Evolutionary conservation across 2,888 invertebrate species (phyloP), one percentile per base, ranked within the genome.

Genomic region (Saturnia japonica): DNA sequence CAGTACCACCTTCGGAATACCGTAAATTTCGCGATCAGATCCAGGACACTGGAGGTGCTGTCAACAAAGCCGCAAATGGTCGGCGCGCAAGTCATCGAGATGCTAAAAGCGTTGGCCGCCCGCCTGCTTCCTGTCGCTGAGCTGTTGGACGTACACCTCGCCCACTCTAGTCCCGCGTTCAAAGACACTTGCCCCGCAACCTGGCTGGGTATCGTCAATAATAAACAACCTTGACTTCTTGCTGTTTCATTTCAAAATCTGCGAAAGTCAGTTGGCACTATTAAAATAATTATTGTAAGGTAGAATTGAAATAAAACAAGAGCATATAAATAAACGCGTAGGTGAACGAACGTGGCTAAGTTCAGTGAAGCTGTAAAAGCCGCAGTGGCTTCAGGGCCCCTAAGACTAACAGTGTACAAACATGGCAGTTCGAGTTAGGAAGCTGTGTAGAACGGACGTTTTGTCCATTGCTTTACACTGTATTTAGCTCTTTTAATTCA

Each of bases 121-220:
- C 77, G 82, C 4, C 74, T 93, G 71, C 82, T 93, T 72, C 92
- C 92, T 0, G 79, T 88, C 0, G 85, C 91, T 0, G 92, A 93
- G 22, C 81, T 93, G 6, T 75, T 93, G 71, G 93, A 93, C 72
- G 75, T 91, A 11, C 93, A 93, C 75, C 78, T 93, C 68, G 86
- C 90, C 0, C 89, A 93, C 78, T 87, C 85, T 74, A 93, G 93
- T 72, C 88, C 91, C 0, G 90, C 88, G 0, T 93, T 93, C 74
- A 91, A 89, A 71, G 91, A 92, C 75, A 85, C 86, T 67, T 89
- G 90, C 64, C 91, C 92, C 0, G 73, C 84, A 0, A 89, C 90
- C 0, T 92, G 93, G 93, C 81, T 92, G 0, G 90, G 89, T 0
- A 92, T 93, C 28, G 91, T 92, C 43, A 91, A 91, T 79, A 91